Conservation (phyloP, 2,797 vertebrate genomes). For the Furcifer pardalis region DNA sequence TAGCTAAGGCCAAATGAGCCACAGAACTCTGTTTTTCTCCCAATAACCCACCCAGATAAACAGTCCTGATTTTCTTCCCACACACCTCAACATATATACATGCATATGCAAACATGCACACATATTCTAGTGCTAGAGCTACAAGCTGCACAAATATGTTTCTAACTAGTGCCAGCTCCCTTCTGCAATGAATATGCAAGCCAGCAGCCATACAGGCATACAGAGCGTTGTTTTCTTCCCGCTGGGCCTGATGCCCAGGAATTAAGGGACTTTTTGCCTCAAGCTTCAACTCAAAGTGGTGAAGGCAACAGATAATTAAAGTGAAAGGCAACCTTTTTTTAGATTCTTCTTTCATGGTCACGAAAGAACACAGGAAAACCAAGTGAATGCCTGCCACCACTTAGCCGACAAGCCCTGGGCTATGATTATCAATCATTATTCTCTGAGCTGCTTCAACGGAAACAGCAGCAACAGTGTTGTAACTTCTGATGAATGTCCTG, state of each 20-base stretch:
- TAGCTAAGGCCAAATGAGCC: no score
- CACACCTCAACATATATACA: no score
- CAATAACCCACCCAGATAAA: neutral
- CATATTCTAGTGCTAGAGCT: neutral
- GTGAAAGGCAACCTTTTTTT: neutral
- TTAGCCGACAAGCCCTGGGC: slow-evolving; percentile 6
- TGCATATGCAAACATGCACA: no score
- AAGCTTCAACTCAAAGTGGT: neutral
- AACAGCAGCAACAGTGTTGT: neutral
- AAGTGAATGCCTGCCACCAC: slow-evolving; percentile 1
- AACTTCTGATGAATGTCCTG: neutral
- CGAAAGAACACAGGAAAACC: neutral
- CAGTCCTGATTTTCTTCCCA: neutral
- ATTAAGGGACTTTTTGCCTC: neutral
- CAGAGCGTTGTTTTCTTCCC: neutral
- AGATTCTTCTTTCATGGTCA: neutral
- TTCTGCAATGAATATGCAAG: neutral
- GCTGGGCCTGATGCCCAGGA: slow-evolving; percentile 25
- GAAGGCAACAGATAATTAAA: slow-evolving; percentile 6
- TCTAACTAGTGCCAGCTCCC: neutral
- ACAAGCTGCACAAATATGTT: neutral
- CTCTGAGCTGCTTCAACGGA: rapidly evolving
- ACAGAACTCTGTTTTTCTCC: neutral
- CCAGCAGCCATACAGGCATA: neutral
- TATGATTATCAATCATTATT: slow-evolving; percentile 25